Base-by-base conservation (phyloP, 2,888 invertebrate genomes). In the Platerodrilus igneus region DNA sequence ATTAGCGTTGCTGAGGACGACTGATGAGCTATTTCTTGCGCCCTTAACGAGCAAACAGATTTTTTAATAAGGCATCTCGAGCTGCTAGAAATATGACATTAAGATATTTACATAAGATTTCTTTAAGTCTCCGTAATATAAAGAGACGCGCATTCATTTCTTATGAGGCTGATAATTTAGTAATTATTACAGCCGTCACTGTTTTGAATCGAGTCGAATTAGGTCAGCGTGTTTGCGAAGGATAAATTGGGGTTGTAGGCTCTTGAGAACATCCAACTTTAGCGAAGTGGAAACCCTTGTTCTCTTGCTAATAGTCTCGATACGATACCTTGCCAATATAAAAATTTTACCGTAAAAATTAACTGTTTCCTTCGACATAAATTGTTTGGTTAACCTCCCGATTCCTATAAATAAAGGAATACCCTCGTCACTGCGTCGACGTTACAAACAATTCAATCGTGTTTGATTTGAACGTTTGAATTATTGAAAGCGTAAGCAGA, bases 21-120 rank as follows among this genome's bases (percentile, higher is more conserved):
- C 50, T 46, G 40, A 52, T 50, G 55, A 52, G 49, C 55, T 51
- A 47, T 57, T 58, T 57, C 55, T 56, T 53, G 45, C 47, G 39
- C 45, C 47, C 47, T 54, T 59, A 59, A 58, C 56, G 56, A 58
- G 57, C 55, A 57, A 57, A 58, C 55, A 57, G 56, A 57, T 59
- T 59, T 59, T 57, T 57, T 56, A 57, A 57, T 56, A 56, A 56
- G 55, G 47, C 51, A 43, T 42, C 52, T 45, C 43, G 39, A 45
- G 41, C 45, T 44, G 50, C 49, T 53, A 56, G 53, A 55, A n/a
- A 50, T 50, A 52, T 50, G 53, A 55, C 49, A 52, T 40, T 49
- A 45, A 41, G 46, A 37, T 46, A 56, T 58, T 58, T 55, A 50
- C 55, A 57, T 55, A 56, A 55, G 51, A 44, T 40, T 36, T 29